phyloP scores from a whole-genome alignment of 2,888 invertebrate genomes.

The Rhimphoctona megacephalus region DNA sequence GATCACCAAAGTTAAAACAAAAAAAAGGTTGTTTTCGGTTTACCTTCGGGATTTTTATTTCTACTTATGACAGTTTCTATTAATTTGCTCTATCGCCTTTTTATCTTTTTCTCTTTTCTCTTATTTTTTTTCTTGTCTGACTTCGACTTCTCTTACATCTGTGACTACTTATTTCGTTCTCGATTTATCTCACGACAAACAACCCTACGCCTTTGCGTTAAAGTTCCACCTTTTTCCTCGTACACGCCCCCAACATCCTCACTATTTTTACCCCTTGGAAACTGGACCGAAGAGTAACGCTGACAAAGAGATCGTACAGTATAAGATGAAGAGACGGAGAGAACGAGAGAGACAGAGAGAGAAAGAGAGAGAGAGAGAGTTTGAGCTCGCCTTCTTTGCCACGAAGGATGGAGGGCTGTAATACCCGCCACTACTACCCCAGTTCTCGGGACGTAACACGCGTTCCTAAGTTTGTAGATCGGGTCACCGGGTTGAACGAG shows the following conservation, averaged over 20 bases:
- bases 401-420: constrained; percentile 58
- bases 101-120: not conserved
- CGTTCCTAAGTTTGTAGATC: constrained; percentile 78
- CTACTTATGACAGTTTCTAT: not conserved
- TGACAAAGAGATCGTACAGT: constrained; percentile 2
- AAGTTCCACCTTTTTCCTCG: constrained; percentile 51
- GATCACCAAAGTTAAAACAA: too few relatives aligned
- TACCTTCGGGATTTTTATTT: not conserved
- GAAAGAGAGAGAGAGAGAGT: constrained; percentile 12
- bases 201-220: constrained; percentile 61
- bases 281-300: constrained; percentile 24
- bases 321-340: not conserved
- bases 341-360: not conserved
- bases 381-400: constrained; percentile 53
- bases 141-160: not conserved
- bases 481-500: constrained; percentile 81
- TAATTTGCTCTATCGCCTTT: not conserved
- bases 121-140: not conserved
- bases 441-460: constrained; percentile 75
- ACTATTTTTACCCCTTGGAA: constrained; percentile 54
- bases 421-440: constrained; percentile 80
- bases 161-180: constrained; percentile 51
- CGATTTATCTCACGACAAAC: constrained; percentile 38
- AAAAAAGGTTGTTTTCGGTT: not conserved
- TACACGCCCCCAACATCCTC: constrained; percentile 64